phyloP scores from a whole-genome alignment of 2,113 vertebrate species.

The Gnathonemus echidnorhynchus region DNA sequence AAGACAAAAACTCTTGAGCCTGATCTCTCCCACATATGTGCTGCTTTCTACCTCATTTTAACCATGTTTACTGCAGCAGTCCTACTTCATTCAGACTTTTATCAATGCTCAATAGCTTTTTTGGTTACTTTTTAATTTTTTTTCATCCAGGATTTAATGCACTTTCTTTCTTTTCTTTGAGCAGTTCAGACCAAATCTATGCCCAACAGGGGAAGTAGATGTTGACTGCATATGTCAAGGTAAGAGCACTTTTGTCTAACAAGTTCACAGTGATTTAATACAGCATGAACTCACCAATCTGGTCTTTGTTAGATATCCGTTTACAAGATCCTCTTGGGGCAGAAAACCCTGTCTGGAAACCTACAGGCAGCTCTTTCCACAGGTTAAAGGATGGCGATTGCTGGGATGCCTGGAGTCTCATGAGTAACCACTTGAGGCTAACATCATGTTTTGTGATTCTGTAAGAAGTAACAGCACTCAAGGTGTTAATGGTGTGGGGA shows the following conservation, averaged over 20 bases:
- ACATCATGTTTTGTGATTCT: background rate
- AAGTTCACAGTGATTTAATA: background rate
- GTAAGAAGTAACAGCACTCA: background rate
- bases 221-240: constrained; percentile 54
- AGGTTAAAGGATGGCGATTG: background rate
- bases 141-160: background rate
- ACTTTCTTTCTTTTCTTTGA: constrained; percentile 14
- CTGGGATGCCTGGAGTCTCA: background rate
- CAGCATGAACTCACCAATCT: background rate
- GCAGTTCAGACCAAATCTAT: constrained; percentile 45
- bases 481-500: background rate
- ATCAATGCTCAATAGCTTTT: background rate
- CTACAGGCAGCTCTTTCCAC: background rate
- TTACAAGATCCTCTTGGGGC: background rate
- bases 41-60: background rate
- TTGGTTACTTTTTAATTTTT: background rate
- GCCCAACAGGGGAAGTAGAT: constrained; percentile 51
- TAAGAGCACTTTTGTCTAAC: constrained; percentile 35
- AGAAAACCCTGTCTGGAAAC: background rate
- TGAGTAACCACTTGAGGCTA: background rate
- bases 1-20: background rate
- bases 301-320: background rate
- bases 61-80: background rate
- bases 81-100: background rate
- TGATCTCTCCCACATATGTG: background rate